phyloP scores from a whole-genome alignment of 64 coral and sea anemone species.

The Montipora efflorescens region DNA sequence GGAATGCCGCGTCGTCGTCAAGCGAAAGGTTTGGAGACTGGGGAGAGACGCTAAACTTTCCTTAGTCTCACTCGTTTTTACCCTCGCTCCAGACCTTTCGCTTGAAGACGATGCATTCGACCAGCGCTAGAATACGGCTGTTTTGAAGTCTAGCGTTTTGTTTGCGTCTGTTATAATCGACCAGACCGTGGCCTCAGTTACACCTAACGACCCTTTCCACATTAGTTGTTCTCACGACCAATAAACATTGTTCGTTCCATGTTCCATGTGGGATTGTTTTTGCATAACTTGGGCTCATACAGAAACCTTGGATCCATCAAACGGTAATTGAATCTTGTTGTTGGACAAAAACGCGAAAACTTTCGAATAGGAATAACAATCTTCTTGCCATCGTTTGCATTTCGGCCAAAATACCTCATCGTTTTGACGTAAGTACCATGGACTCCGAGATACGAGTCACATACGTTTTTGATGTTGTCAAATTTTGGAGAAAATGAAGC shows the following conservation, averaged over 20 bases:
- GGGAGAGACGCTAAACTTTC: no score
- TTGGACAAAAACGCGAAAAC: background rate
- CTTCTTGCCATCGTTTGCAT: constrained; percentile 41
- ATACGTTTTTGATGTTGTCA: constrained; percentile 13
- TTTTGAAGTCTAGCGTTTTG: no score
- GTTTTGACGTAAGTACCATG: constrained; percentile 26
- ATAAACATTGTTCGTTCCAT: background rate
- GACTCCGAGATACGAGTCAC: constrained; percentile 52
- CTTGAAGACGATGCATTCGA: no score
- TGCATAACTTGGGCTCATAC: constrained; percentile 58
- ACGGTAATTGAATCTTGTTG: constrained; percentile 27
- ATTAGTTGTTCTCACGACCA: constrained; percentile 9
- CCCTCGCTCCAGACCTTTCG: no score
- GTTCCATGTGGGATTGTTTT: constrained; percentile 16
- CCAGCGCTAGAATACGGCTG: no score
- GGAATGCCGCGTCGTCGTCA: no score
- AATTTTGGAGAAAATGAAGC: constrained; percentile 17
- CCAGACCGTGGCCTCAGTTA: no score
- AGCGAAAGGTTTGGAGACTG: no score
- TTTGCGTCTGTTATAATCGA: no score
- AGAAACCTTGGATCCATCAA: background rate
- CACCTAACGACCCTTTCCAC: no score
- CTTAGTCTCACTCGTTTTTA: no score
- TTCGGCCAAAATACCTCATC: constrained; percentile 37
- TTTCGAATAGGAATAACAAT: background rate